Evolutionary conservation across 2,797 vertebrate species (phyloP).

Genomic region (Melanotaenia trifasciata): DNA sequence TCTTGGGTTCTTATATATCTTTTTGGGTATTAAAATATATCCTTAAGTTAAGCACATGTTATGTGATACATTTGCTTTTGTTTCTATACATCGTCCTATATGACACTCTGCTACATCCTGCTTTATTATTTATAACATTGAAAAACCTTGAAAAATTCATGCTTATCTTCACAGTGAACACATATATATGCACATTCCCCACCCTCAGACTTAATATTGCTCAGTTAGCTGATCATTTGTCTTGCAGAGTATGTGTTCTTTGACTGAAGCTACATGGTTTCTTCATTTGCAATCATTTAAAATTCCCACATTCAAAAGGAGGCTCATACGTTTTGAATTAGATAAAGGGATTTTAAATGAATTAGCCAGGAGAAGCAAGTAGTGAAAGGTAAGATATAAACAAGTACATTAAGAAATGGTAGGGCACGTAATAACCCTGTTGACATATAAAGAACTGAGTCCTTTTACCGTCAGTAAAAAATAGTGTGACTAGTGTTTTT

Average conservation of each 20-base stretch:
- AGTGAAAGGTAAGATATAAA: conserved; percentile 25
- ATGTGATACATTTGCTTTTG: neutral
- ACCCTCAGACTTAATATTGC: neutral
- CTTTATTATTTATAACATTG: neutral
- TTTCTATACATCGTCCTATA: neutral
- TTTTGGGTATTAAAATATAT: neutral
- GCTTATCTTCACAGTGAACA: conserved; percentile 14
- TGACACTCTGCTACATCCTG: neutral
- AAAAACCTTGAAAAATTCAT: conserved; percentile 27
- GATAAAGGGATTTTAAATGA: conserved; percentile 13
- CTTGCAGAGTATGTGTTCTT: neutral
- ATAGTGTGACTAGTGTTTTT: neutral
- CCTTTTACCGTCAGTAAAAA: conserved; percentile 5
- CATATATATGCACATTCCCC: conserved; percentile 12
- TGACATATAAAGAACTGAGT: conserved; percentile 5
- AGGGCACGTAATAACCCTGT: conserved; percentile 8
- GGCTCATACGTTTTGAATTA: conserved; percentile 15
- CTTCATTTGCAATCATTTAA: conserved; percentile 32
- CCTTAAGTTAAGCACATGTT: neutral
- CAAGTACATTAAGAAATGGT: neutral
- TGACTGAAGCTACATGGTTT: neutral
- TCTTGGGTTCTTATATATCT: neutral
- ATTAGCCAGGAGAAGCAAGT: conserved; percentile 26
- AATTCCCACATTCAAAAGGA: conserved; percentile 8
- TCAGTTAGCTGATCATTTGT: neutral